These are phyloP conservation scores for Hoplias malabaricus DNA, from an alignment of 2,113 vertebrate species.

Conservation along the genomic window DNA sequence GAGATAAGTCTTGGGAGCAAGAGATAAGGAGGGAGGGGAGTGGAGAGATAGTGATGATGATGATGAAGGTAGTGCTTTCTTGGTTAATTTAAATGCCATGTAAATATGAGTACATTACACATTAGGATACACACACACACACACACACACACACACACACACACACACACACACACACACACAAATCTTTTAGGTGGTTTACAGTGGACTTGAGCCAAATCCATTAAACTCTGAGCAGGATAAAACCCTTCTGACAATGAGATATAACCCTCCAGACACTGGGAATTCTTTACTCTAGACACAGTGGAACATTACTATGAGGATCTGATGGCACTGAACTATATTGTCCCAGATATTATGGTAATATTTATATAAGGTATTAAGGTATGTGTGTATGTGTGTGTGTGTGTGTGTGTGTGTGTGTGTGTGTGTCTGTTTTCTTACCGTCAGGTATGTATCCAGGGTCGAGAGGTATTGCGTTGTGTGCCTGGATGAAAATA, in stretches of 20 bases:
- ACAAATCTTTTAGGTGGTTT: not conserved
- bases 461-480: slow-evolving; percentile 63
- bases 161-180: slow-evolving; percentile 13
- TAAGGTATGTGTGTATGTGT: not conserved
- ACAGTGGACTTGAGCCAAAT: slow-evolving; percentile 2
- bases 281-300: not conserved
- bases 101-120: slow-evolving; percentile 6
- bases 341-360: no score
- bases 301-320: no score
- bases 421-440: slow-evolving; percentile 6
- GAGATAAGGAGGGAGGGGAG: not conserved
- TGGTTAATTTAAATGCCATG: slow-evolving; percentile 23
- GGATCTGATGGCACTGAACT: no score
- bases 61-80: not conserved
- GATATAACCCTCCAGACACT: not conserved
- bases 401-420: not conserved
- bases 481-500: slow-evolving; percentile 59
- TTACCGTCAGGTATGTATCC: slow-evolving; percentile 70
- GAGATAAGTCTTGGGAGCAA: no score
- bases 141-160: slow-evolving; percentile 10
- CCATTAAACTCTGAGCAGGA: not conserved
- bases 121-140: not conserved
- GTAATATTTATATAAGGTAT: not conserved
- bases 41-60: not conserved
- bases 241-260: not conserved